Base-by-base conservation (phyloP, 2,113 vertebrate species). In the Cryptotis parvus region DNA sequence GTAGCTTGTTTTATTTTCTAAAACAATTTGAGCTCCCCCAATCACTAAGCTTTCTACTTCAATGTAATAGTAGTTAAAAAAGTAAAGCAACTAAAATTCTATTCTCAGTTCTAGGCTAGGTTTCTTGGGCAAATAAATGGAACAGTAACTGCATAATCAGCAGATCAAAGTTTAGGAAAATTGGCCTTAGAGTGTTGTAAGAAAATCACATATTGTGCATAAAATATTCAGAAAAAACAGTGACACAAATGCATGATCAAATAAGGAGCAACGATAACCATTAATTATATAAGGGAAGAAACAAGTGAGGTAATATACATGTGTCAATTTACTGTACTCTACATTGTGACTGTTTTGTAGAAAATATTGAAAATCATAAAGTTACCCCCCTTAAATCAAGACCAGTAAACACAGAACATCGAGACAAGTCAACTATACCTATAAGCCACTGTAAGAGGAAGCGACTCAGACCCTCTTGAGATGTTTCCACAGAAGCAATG, bases 131-230 rank as follows among this genome's bases (percentile, higher is more conserved):
- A 31, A 72, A 2, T n/a, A 91, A 33, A 72, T 27, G 29, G 35
- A 84, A n/a, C 2, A 33, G 87, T 37, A 49, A 35, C 41, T 83
- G 3, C 12, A 39, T 45, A 68, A 74, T 41, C 5, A 63, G 43
- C 11, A 90, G 61, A 68, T 49, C 89, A 20, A 26, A 12, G 15
- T 49, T 73, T 77, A 70, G 76, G 37, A 86, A 86, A 94, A 90
- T 3, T 86, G 81, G 80, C 26, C n/a, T 73, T 58, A 9, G 11
- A 55, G n/a, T 58, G 22, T 33, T 35, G n/a, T 83, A 55, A 94
- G 58, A 87, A 68, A 65, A 90, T 68, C 41, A 78, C 55, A 85
- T 37, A 27, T 18, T 82, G 5, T 55, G 0, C 79, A 45, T 7
- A 90, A 45, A 68, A 33, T 15, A 83, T 20, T 66, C 9, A 73